phyloP scores from a whole-genome alignment of 2,888 invertebrate species.

The Eutolmus rufibarbis region DNA sequence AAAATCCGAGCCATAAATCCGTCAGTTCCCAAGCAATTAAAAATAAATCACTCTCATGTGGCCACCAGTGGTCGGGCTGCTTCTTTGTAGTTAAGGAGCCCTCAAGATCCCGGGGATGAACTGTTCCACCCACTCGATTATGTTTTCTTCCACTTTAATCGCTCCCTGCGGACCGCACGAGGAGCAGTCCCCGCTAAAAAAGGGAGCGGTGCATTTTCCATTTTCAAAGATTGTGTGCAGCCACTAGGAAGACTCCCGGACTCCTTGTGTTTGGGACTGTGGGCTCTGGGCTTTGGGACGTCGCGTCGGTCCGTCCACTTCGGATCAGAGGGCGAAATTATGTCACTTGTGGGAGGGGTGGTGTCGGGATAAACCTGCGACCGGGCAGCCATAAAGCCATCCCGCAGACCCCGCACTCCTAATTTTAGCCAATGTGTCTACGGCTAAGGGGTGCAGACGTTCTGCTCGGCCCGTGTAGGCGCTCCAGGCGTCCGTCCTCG shows the following conservation, averaged over 20 bases:
- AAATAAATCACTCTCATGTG: slow-evolving; percentile 52
- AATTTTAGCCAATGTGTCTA: neutral
- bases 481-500: neutral
- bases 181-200: slow-evolving; percentile 1
- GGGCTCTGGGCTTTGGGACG: neutral
- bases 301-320: neutral
- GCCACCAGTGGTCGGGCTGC: slow-evolving; percentile 41
- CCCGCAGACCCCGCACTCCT: neutral
- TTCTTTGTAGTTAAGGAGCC: neutral
- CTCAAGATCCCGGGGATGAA: slow-evolving; percentile 2
- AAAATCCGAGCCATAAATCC: slow-evolving; percentile 50
- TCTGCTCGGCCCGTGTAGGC: neutral
- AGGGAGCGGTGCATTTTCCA: neutral
- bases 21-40: slow-evolving; percentile 51
- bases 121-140: slow-evolving; percentile 40
- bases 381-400: slow-evolving; percentile 17
- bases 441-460: neutral
- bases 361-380: neutral
- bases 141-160: slow-evolving; percentile 39
- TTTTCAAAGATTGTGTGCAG: neutral
- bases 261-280: neutral
- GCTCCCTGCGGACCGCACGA: neutral
- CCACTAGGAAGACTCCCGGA: neutral
- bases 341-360: slow-evolving; percentile 19
- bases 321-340: neutral